Evolutionary conservation across 2,888 invertebrate species (phyloP), one percentile per base, ranked within the genome.

Genomic region (Tinea pellionella): DNA sequence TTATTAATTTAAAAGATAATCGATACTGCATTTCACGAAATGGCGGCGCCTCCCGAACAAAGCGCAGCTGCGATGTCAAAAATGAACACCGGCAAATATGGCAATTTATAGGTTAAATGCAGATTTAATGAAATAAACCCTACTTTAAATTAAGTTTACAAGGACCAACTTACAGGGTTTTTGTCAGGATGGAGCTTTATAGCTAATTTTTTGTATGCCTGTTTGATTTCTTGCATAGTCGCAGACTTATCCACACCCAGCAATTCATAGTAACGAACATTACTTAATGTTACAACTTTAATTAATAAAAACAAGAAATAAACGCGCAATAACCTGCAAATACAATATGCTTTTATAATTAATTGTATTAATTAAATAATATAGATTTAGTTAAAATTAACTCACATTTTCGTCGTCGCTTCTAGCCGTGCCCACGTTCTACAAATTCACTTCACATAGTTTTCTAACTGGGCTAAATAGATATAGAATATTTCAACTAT

Each of bases 131-230:
- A 24, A 24, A 24, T 2, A 24, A 24, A 24, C 24, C 2, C 6
- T 24, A 6, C 6, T 24, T 24, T 24, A 24, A 24, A 16, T 47
- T 9, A n/a, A n/a, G 13, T 47, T 9, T 47, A 42, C 37, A 47
- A 15, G 2, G 6, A 24, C 6, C 9, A n/a, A 77, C 82, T 79
- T 77, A 90, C 90, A 63, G 82, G 80, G 68, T 90, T 90, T 74
- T 94, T 94, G 75, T 94, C 94, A 1, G 94, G 94, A 82, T 94
- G 94, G 65, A 90, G 88, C 61, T 89, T 89, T 0, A 94, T 85
- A 0, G 93, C 94, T 55, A 94, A 72, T 72, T 92, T 93, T 72
- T 95, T 95, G 72, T 94, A 94, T 6, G 94, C 94, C 73, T 90
- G 91, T 63, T 93, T 82, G 61, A 94, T 94, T 70, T 94, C 93